Base-by-base conservation (phyloP, 2,888 invertebrate species). In the Sepiola atlantica region DNA sequence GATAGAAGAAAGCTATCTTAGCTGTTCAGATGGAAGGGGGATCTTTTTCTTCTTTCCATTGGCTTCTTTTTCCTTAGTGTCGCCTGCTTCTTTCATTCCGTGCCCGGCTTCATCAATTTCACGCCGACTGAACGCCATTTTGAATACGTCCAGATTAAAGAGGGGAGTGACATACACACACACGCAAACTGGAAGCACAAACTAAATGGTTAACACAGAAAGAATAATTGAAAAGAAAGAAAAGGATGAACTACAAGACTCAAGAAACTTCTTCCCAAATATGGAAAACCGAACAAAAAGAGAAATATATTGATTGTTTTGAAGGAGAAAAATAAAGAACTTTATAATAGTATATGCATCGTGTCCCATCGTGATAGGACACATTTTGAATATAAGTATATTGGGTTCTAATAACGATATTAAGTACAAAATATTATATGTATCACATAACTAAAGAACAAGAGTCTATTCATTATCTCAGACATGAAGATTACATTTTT, bases 101-200 rank as follows among this genome's bases (percentile, higher is more conserved):
- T n/a, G 77, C 77, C 77, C 32, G 77, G 77, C 77, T 77, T 77
- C 77, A 77, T 77, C 77, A 77, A 77, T 77, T 77, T 77, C 77
- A 77, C 77, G 77, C 77, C 77, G 77, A 16, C 77, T 77, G 77
- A 77, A 77, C 77, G 77, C n/a, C 77, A 77, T 32, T 45, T n/a
- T 77, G 77, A 77, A 77, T 32, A 77, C 77, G 20, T n/a, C n/a
- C 16, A 77, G 77, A 77, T 77, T 77, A 77, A 77, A 77, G 77
- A 77, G 77, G 14, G 18, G n/a, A n/a, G 77, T n/a, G 16, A 77
- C 45, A 45, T 8, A 45, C 45, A 45, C 45, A 45, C 45, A 45
- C 45, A 45, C 45, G 45, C 45, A 45, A 45, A 45, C 45, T 45
- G 45, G 45, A 2, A 45, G 45, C 45, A 45, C n/a, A 77, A 77